Conservation (phyloP, 2,113 vertebrate species). For the Limnothrissa miodon region DNA sequence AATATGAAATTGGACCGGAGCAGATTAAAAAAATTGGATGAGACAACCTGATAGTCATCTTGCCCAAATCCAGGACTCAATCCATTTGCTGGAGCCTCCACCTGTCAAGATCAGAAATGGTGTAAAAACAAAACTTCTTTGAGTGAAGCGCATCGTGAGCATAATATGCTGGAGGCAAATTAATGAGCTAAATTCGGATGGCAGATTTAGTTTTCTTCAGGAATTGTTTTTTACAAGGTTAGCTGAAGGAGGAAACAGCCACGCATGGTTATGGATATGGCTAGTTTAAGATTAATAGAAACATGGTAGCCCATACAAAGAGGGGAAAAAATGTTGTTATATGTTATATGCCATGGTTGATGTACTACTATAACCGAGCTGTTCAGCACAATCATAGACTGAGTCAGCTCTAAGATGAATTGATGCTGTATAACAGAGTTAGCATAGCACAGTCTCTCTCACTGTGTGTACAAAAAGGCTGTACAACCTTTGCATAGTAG, state of each 20-base stretch:
- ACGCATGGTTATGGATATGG: background rate
- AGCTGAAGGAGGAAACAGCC: background rate
- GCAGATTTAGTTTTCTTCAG: background rate
- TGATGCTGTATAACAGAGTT: background rate
- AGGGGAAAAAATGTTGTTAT: background rate
- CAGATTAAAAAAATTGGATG: constrained; percentile 57
- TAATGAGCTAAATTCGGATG: constrained; percentile 1
- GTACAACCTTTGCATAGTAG: constrained; percentile 18
- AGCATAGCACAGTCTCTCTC: background rate
- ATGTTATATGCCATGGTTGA: background rate
- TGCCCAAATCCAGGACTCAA: constrained; percentile 50
- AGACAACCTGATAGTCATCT: constrained; percentile 62
- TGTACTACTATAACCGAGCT: background rate
- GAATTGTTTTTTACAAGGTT: constrained; percentile 2
- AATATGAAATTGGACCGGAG: constrained; percentile 73
- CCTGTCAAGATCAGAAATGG: constrained; percentile 53
- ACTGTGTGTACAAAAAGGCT: background rate
- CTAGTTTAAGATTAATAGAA: background rate
- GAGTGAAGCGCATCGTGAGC: constrained; percentile 38
- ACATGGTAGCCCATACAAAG: too few relatives aligned
- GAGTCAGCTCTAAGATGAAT: constrained; percentile 15
- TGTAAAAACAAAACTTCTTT: constrained; percentile 50
- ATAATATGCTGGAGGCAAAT: constrained; percentile 14
- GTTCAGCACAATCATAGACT: background rate
- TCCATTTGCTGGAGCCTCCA: constrained; percentile 58